Percentiles rank a stretch among this genome's conserved stretches.
Conservation (phyloP, 2,113 vertebrate species). For the Entelurus aequoreus region DNA sequence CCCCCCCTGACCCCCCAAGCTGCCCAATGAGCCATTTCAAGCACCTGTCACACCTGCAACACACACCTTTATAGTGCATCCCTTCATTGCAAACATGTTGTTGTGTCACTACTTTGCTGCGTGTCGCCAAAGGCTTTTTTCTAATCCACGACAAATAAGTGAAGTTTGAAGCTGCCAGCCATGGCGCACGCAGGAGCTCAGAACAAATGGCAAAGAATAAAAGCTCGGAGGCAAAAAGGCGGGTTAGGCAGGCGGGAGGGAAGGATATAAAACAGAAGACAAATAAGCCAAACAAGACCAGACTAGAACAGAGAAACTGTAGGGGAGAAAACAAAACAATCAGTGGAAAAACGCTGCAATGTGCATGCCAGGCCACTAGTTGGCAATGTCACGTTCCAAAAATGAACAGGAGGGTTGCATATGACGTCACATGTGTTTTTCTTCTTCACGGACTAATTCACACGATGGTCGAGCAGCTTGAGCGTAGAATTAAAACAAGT, state of each 20-base stretch:
- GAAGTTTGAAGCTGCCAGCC: background rate
- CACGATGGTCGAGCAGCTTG: no score
- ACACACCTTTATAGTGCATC: background rate
- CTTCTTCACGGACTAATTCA: no score
- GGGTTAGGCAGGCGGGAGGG: background rate
- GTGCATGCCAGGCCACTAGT: no score
- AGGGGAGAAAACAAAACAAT: no score
- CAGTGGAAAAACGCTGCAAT: no score
- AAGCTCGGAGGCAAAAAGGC: constrained; percentile 2
- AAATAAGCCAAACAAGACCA: background rate
- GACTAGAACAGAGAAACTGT: no score
- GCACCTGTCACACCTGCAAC: constrained; percentile 2
- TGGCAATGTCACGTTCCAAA: no score
- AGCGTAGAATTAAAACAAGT: no score
- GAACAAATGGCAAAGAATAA: constrained; percentile 2
- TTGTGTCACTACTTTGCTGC: background rate
- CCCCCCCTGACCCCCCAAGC: background rate
- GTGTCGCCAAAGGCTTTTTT: background rate
- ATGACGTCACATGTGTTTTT: no score
- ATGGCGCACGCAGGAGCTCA: background rate
- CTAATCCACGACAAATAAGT: constrained; percentile 11
- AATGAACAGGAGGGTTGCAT: no score
- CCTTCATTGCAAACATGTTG: background rate
- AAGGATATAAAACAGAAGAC: constrained; percentile 1
- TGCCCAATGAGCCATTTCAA: constrained; percentile 7